Evolutionary conservation across 2,797 vertebrate species (phyloP).

Genomic region (Danionella dracula): DNA sequence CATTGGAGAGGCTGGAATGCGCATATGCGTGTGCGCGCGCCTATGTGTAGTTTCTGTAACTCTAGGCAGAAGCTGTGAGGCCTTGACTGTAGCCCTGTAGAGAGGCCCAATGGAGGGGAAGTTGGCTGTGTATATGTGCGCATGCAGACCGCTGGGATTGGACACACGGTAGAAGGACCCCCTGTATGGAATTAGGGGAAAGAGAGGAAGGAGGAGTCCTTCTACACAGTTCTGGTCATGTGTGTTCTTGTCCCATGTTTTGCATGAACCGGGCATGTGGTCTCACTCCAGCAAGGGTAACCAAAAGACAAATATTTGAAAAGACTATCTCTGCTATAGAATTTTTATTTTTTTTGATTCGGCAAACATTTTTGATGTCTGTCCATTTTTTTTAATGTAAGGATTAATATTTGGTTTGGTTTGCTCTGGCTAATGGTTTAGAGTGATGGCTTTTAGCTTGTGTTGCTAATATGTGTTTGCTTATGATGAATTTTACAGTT

Average conservation of each 20-base stretch:
- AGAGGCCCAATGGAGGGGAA: conserved; percentile 44
- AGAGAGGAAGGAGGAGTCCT: conserved; percentile 40
- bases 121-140: conserved; percentile 45
- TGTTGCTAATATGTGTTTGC: conserved; percentile 19
- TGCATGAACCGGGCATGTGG: conserved; percentile 5
- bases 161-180: conserved; percentile 64
- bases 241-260: conserved; percentile 31
- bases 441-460: not conserved
- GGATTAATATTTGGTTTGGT: conserved; percentile 1
- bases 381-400: conserved; percentile 1
- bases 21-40: conserved; percentile 35
- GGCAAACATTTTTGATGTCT: conserved; percentile 2
- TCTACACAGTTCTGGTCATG: conserved; percentile 35
- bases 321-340: too few species aligned
- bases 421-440: conserved; percentile 4
- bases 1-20: conserved; percentile 38
- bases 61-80: conserved; percentile 48
- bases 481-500: conserved; percentile 21
- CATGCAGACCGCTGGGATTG: conserved; percentile 67
- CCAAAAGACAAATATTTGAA: conserved; percentile 5
- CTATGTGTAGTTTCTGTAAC: conserved; percentile 46
- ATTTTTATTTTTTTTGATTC: too few species aligned
- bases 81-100: conserved; percentile 46
- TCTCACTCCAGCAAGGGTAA: conserved; percentile 8
- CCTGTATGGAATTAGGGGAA: conserved; percentile 40